Evolutionary conservation across 37 sponge, comb jelly and placozoan species (phyloP).

Genomic region (Crambe crambe): DNA sequence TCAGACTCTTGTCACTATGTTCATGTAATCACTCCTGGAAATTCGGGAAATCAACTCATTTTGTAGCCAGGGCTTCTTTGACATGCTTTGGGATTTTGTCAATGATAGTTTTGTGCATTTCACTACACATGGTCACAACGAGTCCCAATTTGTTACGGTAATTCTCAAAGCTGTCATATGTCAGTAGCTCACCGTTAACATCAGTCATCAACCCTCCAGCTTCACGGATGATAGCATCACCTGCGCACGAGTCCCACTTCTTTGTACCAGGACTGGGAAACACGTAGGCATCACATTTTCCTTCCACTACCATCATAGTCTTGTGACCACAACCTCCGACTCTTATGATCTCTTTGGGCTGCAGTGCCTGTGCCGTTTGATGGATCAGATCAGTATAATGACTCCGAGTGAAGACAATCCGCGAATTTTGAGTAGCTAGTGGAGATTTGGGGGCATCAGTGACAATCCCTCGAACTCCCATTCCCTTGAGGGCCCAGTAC

Average conservation of each 20-base stretch:
- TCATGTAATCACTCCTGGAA: neutral
- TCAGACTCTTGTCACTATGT: neutral
- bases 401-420: slow-evolving; percentile 49
- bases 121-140: slow-evolving; percentile 17
- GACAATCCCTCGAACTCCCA: slow-evolving; percentile 65
- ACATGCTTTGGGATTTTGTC: slow-evolving; percentile 59
- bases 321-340: slow-evolving; percentile 94
- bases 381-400: slow-evolving; percentile 59
- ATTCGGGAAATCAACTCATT: neutral
- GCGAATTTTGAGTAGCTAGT: slow-evolving; percentile 4
- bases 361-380: slow-evolving; percentile 32
- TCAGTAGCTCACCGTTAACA: slow-evolving; percentile 59
- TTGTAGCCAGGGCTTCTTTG: neutral
- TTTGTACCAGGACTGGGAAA: slow-evolving; percentile 83
- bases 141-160: slow-evolving; percentile 26
- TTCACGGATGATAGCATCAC: slow-evolving; percentile 81
- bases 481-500: slow-evolving; percentile 87
- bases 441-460: slow-evolving; percentile 2
- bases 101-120: slow-evolving; percentile 32
- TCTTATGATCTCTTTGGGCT: slow-evolving; percentile 44
- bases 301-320: slow-evolving; percentile 84
- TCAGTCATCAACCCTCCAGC: slow-evolving; percentile 84
- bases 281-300: slow-evolving; percentile 80
- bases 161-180: slow-evolving; percentile 21
- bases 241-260: slow-evolving; percentile 98